Conservation (phyloP, 2,113 vertebrate species). For the Marcusenius ussheri region DNA sequence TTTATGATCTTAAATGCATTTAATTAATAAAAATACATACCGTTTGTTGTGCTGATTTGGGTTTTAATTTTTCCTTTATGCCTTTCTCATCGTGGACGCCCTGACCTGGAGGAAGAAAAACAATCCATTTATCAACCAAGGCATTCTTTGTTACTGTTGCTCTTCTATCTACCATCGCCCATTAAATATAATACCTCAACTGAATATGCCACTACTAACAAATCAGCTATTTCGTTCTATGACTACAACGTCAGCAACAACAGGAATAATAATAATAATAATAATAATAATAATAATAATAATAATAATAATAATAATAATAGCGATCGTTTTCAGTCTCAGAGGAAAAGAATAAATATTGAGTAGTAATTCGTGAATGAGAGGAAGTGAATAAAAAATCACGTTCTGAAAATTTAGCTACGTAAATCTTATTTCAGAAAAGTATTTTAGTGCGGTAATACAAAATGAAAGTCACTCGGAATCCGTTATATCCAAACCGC, state of each 20-base stretch:
- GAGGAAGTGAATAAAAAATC: neutral
- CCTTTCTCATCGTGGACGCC: conserved; percentile 53
- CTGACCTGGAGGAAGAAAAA: conserved; percentile 52
- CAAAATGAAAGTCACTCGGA: neutral
- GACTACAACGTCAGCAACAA: neutral
- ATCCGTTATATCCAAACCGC: neutral
- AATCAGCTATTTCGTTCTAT: neutral
- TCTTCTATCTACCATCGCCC: neutral
- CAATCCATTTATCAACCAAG: conserved; percentile 23
- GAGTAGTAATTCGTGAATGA: neutral
- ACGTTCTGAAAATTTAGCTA: neutral
- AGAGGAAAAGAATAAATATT: neutral
- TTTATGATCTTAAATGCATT: neutral
- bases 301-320: neutral
- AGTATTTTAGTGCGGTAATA: neutral
- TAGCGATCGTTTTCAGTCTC: neutral
- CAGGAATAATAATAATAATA: neutral
- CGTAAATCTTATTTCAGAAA: neutral
- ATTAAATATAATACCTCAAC: neutral
- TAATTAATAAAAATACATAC: conserved; percentile 57
- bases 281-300: neutral
- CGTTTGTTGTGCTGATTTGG: conserved; percentile 50
- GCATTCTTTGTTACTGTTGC: neutral
- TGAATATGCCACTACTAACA: neutral
- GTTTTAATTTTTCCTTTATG: conserved; percentile 47